A percentile compares a stretch with the other conserved stretches of the same genome.
phyloP scores from a whole-genome alignment of 2,113 vertebrate genomes.

The Stictonetta naevosa region DNA sequence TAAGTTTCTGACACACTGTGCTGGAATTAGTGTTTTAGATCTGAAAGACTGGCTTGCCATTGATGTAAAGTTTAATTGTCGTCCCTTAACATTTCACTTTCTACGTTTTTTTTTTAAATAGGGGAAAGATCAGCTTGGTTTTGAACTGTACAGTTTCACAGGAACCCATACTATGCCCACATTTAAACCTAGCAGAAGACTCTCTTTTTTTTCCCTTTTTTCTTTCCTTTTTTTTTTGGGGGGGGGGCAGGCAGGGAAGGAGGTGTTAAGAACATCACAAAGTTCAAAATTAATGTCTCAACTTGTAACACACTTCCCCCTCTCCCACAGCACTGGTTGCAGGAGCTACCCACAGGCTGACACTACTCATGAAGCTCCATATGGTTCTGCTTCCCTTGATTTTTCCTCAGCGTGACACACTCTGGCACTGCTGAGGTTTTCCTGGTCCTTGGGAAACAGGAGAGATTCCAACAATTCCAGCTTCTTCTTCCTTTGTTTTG shows the following conservation, averaged over 20 bases:
- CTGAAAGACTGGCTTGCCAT: neutral
- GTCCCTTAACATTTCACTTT: neutral
- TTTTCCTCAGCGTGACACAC: slow-evolving; percentile 32
- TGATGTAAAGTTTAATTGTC: neutral
- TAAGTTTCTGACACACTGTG: neutral
- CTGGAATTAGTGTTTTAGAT: neutral
- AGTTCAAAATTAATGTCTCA: slow-evolving; percentile 33
- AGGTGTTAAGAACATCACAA: neutral
- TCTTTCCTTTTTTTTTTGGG: neutral
- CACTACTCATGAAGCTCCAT: slow-evolving; percentile 31
- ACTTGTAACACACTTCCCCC: slow-evolving; percentile 9
- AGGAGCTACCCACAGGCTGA: slow-evolving; percentile 48
- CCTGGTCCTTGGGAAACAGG: slow-evolving; percentile 12
- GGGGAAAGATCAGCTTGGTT: neutral
- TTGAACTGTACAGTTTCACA: neutral
- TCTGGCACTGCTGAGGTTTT: slow-evolving; percentile 28
- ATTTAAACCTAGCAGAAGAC: neutral
- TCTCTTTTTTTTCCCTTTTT: neutral
- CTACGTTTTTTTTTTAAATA: neutral
- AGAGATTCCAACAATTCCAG: slow-evolving; percentile 11
- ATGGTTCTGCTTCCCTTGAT: slow-evolving; percentile 37
- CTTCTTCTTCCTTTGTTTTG: neutral
- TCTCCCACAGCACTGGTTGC: slow-evolving; percentile 16
- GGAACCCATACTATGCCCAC: neutral
- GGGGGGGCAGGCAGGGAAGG: neutral